Evolutionary conservation across 2,888 invertebrate species (phyloP), one percentile per base, ranked within the genome.

Genomic region (Nemurella pictetii): DNA sequence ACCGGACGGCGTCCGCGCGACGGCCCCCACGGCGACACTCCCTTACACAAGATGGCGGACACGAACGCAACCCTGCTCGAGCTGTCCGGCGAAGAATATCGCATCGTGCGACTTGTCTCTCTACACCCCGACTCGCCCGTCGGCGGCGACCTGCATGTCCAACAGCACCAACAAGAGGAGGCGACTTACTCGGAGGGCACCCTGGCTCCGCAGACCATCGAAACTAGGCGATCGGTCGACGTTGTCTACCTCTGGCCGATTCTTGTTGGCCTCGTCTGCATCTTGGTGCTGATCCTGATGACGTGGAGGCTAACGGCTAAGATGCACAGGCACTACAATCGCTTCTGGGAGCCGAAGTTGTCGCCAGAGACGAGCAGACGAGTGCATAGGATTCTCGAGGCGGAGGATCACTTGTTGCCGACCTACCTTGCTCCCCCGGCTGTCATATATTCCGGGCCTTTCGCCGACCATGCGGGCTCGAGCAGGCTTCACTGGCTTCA

Each of bases 71-170:
- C 89, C 27, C 85, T 89, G 27, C 86, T 89, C 81, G 89, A 89
- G 86, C 87, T 89, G n/a, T 89, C 89, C 9, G 89, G 89, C 9
- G 88, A 89, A 85, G 89, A 89, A 85, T 89, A 89, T 85, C 88
- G 88, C 85, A 88, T 90, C 83, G 86, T 87, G 25, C 84, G 87
- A 0, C 84, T 87, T 15, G 80, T 86, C n/a, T 83, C 87, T 27
- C 84, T 86, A 0, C 84, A 72, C 30, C 27, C 75, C 84, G 87
- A 85, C 87, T 86, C 87, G 32, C 55, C 87, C 84, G 88, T 87
- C 26, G 88, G 87, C 28, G 87, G 86, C 1, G 86, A 86, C 25
- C 84, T 86, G 12, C 87, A 87, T 29, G 85, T 87, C 27, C 83
- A 85, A 15, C 83, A 86, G 84, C 28, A 30, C 25, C 75, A 26